phyloP scores from a whole-genome alignment of 2,888 invertebrate species.

The Phengaris alcon region DNA sequence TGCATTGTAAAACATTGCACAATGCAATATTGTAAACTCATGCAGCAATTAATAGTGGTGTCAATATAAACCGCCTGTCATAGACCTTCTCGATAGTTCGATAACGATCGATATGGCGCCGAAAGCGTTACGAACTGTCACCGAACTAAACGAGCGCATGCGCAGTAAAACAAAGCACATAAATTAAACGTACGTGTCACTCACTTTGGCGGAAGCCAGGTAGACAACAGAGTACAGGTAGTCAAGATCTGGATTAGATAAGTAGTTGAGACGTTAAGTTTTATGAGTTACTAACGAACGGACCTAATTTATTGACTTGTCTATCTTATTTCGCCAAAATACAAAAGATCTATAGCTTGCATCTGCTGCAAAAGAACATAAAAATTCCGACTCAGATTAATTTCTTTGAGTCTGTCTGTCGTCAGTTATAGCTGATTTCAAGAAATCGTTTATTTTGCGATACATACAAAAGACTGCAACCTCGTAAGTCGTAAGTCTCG shows the following conservation, averaged over 20 bases:
- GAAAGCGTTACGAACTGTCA: constrained; percentile 69
- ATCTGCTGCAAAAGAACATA: background rate
- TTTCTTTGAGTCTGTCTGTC: background rate
- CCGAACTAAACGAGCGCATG: constrained; percentile 69
- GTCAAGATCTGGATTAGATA: constrained; percentile 74
- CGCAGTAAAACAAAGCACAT: constrained; percentile 71
- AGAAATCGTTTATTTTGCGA: no score
- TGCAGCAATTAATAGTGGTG: constrained; percentile 20
- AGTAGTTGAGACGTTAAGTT: constrained; percentile 73
- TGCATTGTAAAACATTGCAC: constrained; percentile 11
- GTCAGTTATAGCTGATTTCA: background rate
- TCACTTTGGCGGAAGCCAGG: constrained; percentile 76
- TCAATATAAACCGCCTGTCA: constrained; percentile 23
- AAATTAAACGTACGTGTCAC: constrained; percentile 75
- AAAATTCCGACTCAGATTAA: background rate
- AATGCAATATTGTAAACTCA: constrained; percentile 8
- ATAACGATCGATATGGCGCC: constrained; percentile 75
- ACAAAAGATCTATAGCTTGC: background rate
- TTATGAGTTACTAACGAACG: constrained; percentile 73
- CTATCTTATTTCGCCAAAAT: constrained; percentile 29
- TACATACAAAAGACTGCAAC: no score
- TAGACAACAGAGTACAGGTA: constrained; percentile 73
- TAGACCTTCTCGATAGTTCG: constrained; percentile 54
- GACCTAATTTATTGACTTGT: constrained; percentile 68
- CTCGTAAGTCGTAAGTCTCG: no score